A percentile compares a stretch with the other conserved stretches of the same genome.
phyloP scores from a whole-genome alignment of 2,797 vertebrate genomes.

The Rhinichthys osculus region DNA sequence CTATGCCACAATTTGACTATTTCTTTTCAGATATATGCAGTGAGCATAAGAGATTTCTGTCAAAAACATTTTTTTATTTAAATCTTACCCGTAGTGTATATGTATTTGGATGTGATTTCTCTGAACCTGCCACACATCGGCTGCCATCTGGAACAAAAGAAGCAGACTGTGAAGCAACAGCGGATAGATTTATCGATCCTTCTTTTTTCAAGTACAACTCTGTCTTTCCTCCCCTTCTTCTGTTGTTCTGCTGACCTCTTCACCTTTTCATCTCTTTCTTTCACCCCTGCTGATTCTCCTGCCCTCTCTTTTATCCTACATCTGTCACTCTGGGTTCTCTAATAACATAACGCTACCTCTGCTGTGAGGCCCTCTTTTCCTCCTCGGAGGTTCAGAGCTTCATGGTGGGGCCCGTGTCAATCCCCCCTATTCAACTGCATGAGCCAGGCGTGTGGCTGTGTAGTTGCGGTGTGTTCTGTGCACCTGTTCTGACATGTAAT shows the following conservation, averaged over 20 bases:
- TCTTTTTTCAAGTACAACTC: constrained; percentile 66
- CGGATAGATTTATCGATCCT: constrained; percentile 71
- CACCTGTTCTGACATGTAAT: constrained; percentile 26
- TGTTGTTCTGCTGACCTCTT: constrained; percentile 69
- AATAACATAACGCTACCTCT: constrained; percentile 43
- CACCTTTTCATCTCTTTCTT: constrained; percentile 73
- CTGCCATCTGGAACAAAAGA: constrained; percentile 69
- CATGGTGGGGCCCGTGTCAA: neutral
- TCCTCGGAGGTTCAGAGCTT: constrained; percentile 1
- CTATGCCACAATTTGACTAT: too few relatives aligned
- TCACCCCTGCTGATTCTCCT: constrained; percentile 75
- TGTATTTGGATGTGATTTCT: constrained; percentile 11
- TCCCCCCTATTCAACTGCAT: constrained; percentile 15
- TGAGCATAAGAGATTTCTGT: neutral
- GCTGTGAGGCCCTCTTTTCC: constrained; percentile 33
- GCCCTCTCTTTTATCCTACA: constrained; percentile 79
- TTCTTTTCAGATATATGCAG: neutral
- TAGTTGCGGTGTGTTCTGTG: neutral
- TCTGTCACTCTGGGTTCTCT: constrained; percentile 71
- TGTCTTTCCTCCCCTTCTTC: constrained; percentile 65
- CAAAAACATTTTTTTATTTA: too few relatives aligned
- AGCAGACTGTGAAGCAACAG: constrained; percentile 49
- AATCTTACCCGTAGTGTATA: neutral
- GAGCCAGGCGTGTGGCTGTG: constrained; percentile 5
- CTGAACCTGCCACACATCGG: constrained; percentile 43